Conservation (phyloP, 1,140 invertebrate genomes). For the Lanistes nyassanus region DNA sequence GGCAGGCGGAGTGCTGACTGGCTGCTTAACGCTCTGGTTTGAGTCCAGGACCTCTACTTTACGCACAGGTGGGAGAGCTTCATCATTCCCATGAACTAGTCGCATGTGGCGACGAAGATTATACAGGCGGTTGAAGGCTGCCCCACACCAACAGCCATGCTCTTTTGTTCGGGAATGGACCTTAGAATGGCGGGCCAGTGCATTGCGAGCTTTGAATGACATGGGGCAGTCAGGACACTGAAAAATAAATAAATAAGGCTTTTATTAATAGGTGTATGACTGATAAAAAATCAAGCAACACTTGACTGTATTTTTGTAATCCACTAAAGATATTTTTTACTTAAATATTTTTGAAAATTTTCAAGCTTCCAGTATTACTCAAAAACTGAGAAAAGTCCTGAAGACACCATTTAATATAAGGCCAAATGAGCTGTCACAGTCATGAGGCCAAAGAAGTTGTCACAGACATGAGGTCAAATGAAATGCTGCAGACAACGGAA, state of each 20-base stretch:
- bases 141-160: slow-evolving; percentile 59
- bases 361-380: too few species aligned
- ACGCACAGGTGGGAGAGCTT: slow-evolving; percentile 44
- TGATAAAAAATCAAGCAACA: too few species aligned
- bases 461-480: too few species aligned
- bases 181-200: slow-evolving; percentile 54
- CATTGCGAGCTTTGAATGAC: slow-evolving; percentile 61
- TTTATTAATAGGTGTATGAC: too few species aligned
- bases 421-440: too few species aligned
- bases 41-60: slow-evolving; percentile 35
- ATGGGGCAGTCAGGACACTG: slow-evolving; percentile 57
- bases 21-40: slow-evolving; percentile 10
- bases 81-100: slow-evolving; percentile 53
- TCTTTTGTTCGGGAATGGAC: slow-evolving; percentile 53
- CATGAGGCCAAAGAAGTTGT: too few species aligned
- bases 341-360: too few species aligned
- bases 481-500: too few species aligned
- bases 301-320: too few species aligned
- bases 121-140: slow-evolving; percentile 58
- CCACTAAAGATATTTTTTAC: too few species aligned
- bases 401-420: too few species aligned
- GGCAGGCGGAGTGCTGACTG: slow-evolving; percentile 15
- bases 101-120: slow-evolving; percentile 64
- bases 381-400: too few species aligned
- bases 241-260: slow-evolving; percentile 25